Percentiles rank a stretch among this genome's conserved stretches.
Evolutionary conservation across 2,888 invertebrate genomes (phyloP).

Genomic region (Ernsta delagoae): DNA sequence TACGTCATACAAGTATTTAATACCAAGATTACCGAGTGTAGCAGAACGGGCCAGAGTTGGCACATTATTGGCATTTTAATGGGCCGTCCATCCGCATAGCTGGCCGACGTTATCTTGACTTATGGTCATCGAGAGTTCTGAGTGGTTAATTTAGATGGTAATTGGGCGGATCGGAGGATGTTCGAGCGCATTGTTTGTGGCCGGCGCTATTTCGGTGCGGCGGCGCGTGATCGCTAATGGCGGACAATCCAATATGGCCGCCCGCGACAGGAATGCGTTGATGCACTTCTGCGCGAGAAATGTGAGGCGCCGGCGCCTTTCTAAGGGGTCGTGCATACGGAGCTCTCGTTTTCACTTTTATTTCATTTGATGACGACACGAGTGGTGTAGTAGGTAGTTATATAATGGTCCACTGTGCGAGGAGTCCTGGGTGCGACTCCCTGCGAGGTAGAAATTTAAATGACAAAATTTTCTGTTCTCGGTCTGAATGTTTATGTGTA

Average conservation of each 20-base stretch:
- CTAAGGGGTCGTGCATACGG: not conserved
- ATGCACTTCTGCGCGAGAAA: constrained; percentile 62
- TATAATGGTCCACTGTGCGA: too few relatives aligned
- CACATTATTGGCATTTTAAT: constrained; percentile 77
- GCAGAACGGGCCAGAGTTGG: constrained; percentile 62
- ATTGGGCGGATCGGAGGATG: constrained; percentile 54
- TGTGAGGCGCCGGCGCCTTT: constrained; percentile 46
- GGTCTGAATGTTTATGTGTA: too few relatives aligned
- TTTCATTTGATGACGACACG: too few relatives aligned
- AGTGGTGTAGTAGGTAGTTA: too few relatives aligned
- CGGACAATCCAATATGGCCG: too few relatives aligned
- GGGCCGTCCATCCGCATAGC: constrained; percentile 73
- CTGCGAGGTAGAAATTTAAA: too few relatives aligned
- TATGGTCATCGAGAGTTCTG: constrained; percentile 55
- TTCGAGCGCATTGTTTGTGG: too few relatives aligned
- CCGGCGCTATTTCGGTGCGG: too few relatives aligned
- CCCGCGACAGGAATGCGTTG: constrained; percentile 45
- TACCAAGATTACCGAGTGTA: not conserved
- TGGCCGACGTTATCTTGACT: constrained; percentile 73
- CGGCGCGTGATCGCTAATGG: too few relatives aligned
- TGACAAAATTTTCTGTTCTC: too few relatives aligned
- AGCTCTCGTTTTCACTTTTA: not conserved
- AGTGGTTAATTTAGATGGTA: constrained; percentile 66
- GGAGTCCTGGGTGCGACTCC: too few relatives aligned
- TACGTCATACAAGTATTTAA: constrained; percentile 3